Evolutionary conservation across 2,113 vertebrate species (phyloP).

Genomic region (Brachirus orientalis): DNA sequence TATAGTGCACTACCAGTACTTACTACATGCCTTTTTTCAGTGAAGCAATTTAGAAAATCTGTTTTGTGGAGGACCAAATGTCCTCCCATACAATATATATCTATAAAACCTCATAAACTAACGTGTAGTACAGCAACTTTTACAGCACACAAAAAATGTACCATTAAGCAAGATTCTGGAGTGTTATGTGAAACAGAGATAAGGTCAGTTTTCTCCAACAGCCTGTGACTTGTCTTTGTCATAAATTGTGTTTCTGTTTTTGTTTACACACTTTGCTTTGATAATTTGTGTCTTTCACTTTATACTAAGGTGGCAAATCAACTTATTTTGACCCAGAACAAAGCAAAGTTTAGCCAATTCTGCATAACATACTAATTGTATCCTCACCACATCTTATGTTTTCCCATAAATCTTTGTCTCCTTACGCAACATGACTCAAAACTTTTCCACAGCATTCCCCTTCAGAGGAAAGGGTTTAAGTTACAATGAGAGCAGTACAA

Average conservation of each 20-base stretch:
- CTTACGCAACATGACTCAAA: neutral
- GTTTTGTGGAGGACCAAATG: neutral
- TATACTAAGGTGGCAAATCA: neutral
- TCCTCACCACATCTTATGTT: neutral
- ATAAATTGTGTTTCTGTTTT: neutral
- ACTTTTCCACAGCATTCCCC: neutral
- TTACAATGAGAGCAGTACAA: constrained; percentile 11
- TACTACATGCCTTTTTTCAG: too few species aligned
- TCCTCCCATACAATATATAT: too few species aligned
- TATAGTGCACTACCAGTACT: too few species aligned
- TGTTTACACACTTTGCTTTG: too few species aligned
- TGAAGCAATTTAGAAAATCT: too few species aligned
- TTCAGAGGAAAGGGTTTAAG: neutral
- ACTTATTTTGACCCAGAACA: neutral
- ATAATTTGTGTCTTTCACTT: too few species aligned
- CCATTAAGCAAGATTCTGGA: neutral
- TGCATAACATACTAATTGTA: neutral
- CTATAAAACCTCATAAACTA: too few species aligned
- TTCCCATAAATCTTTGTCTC: neutral
- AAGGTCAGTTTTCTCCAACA: neutral
- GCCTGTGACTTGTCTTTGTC: neutral
- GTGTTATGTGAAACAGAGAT: constrained; percentile 5
- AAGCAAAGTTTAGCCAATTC: neutral
- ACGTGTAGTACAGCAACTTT: neutral
- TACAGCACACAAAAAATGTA: neutral